Conservation (phyloP, 2,888 invertebrate genomes). For the Pelosia muscerda region DNA sequence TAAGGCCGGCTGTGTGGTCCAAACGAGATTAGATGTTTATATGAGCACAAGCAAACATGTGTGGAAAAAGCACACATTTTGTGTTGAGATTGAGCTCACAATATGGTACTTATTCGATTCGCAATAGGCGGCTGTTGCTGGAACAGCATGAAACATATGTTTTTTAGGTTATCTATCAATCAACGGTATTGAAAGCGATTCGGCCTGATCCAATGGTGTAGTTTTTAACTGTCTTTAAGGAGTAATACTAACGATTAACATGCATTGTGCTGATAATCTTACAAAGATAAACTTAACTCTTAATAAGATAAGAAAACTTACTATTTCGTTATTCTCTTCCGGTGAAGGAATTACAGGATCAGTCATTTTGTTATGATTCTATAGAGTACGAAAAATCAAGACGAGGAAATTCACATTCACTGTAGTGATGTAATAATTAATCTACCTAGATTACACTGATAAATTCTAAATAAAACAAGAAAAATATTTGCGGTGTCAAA, state of each 20-base stretch:
- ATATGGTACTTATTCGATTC: background rate
- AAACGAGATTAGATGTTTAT: background rate
- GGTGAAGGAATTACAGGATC: constrained; percentile 30
- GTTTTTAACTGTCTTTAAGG: background rate
- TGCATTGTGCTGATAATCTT: background rate
- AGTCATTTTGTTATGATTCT: constrained; percentile 42
- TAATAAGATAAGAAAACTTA: too few relatives aligned
- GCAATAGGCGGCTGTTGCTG: background rate
- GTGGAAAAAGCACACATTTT: background rate
- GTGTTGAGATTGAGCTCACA: too few relatives aligned
- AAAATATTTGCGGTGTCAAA: background rate
- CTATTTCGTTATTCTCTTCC: constrained; percentile 71
- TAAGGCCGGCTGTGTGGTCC: too few relatives aligned
- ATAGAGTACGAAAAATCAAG: background rate
- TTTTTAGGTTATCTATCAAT: background rate
- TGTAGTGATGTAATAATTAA: background rate
- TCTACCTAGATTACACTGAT: background rate
- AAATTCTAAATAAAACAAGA: background rate
- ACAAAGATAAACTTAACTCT: too few relatives aligned
- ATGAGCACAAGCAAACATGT: background rate
- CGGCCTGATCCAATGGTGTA: background rate
- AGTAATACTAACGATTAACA: background rate
- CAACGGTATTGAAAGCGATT: background rate
- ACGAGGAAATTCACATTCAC: background rate
- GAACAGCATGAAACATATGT: background rate